A percentile compares a stretch with the other conserved stretches of the same genome.
Evolutionary conservation across 2,888 invertebrate genomes (phyloP).

Genomic region (Cerceris ruficornis): DNA sequence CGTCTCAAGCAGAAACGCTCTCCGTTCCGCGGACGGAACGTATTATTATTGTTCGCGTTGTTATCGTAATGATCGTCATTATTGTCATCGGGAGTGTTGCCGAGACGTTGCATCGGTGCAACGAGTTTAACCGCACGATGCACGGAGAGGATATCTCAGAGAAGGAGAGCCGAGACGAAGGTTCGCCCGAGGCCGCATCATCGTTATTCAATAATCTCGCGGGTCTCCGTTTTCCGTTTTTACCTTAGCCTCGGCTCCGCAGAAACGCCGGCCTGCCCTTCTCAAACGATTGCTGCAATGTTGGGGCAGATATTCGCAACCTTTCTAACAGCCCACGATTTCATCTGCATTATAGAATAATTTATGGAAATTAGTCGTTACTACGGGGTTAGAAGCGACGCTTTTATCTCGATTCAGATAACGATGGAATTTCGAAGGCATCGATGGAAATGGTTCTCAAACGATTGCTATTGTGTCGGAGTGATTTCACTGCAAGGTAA

Average conservation of each 20-base stretch:
- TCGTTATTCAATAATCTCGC: slow-evolving; percentile 72
- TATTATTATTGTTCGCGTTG: slow-evolving; percentile 57
- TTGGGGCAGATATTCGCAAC: too few species aligned
- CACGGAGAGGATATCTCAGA: slow-evolving; percentile 10
- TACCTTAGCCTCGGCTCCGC: not conserved
- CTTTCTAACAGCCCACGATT: too few species aligned
- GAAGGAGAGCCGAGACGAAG: slow-evolving; percentile 42
- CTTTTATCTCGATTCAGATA: too few species aligned
- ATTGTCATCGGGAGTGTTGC: slow-evolving; percentile 57
- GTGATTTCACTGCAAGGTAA: too few species aligned
- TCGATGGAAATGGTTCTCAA: too few species aligned
- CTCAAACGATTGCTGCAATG: not conserved
- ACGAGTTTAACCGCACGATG: slow-evolving; percentile 36
- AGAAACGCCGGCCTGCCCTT: not conserved
- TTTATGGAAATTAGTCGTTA: too few species aligned
- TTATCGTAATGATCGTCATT: slow-evolving; percentile 64
- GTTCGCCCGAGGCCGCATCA: slow-evolving; percentile 59
- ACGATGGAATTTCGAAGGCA: too few species aligned
- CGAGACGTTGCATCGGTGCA: slow-evolving; percentile 39
- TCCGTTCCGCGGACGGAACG: slow-evolving; percentile 17
- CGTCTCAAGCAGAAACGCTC: slow-evolving; percentile 24
- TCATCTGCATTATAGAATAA: too few species aligned
- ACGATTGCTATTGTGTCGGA: too few species aligned
- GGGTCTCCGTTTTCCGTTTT: slow-evolving; percentile 40
- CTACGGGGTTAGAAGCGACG: too few species aligned